Conservation (phyloP, 2,888 invertebrate genomes). For the Helicoverpa assulta region DNA sequence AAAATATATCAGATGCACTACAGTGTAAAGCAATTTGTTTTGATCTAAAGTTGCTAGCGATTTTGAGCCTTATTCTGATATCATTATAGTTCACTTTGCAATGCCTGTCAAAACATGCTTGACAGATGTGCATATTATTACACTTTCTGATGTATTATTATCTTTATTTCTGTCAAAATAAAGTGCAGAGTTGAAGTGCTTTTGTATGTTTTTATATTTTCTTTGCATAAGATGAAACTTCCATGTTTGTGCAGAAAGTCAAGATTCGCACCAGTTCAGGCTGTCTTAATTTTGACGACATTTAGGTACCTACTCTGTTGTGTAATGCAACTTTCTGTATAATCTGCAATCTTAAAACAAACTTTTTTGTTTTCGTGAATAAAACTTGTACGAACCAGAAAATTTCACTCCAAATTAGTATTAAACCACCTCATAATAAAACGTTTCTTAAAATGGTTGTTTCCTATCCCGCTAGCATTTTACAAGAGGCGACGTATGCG, state of each 20-base stretch:
- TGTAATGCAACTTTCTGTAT: slow-evolving; percentile 18
- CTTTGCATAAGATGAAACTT: slow-evolving; percentile 21
- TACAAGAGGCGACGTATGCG: too few species aligned
- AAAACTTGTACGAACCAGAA: neutral
- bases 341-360: slow-evolving; percentile 2
- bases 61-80: neutral
- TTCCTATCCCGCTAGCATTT: too few species aligned
- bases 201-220: neutral
- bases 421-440: neutral
- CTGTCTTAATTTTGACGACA: slow-evolving; percentile 19
- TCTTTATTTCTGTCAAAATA: slow-evolving; percentile 20
- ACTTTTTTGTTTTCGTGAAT: neutral
- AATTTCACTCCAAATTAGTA: neutral
- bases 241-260: slow-evolving; percentile 25
- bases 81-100: neutral
- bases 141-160: slow-evolving; percentile 1
- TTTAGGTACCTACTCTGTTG: slow-evolving; percentile 22
- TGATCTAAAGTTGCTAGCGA: neutral
- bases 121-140: neutral
- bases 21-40: slow-evolving; percentile 23
- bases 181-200: slow-evolving; percentile 4
- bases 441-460: too few species aligned
- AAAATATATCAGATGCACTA: slow-evolving; percentile 38
- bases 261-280: slow-evolving; percentile 17
- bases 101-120: neutral